Evolutionary conservation across 2,888 invertebrate genomes (phyloP), one percentile per base, ranked within the genome.

Genomic region (Leptarthrus brevirostris): DNA sequence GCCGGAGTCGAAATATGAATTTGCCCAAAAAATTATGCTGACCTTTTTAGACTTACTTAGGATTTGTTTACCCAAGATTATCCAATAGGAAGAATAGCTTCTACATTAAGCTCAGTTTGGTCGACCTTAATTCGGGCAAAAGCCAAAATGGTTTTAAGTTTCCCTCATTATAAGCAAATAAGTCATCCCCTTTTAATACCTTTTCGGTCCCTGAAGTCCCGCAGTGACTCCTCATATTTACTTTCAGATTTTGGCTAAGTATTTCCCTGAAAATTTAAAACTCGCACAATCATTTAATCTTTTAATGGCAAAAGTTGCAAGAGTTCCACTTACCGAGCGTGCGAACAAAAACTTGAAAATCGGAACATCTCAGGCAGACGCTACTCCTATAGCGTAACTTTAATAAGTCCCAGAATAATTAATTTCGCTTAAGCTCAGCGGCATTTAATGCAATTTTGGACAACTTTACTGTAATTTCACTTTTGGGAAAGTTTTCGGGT

Each of bases 161-260:
- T 58, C 64, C 64, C 64, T 64, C 64, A 64, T 64, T 64, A 64
- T 64, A 24, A 64, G 64, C 44, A 64, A 64, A 64, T 64, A 64
- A 64, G 44, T 64, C 64, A 64, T 64, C 47, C 64, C 47, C n/a
- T 64, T 64, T 44, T 44, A 24, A 20, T 64, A 64, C 64, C 64
- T 44, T 44, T 36, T 20, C 22, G n/a, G n/a, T n/a, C n/a, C 24
- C 20, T 2, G 18, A 24, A 40, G 47, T 14, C 22, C 10, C 44
- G 44, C 4, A 34, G 14, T 64, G 64, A 64, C 44, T 64, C n/a
- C 26, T 47, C 64, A 64, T 47, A 44, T 64, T 47, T 64, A 36
- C 44, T 47, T 14, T 16, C 20, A 34, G 18, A 58, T 34, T 3
- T 34, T 5, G 10, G 36, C 36, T 36, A 18, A 36, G 36, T 58